phyloP scores from a whole-genome alignment of 2,888 invertebrate species.

The Mythimna impura region DNA sequence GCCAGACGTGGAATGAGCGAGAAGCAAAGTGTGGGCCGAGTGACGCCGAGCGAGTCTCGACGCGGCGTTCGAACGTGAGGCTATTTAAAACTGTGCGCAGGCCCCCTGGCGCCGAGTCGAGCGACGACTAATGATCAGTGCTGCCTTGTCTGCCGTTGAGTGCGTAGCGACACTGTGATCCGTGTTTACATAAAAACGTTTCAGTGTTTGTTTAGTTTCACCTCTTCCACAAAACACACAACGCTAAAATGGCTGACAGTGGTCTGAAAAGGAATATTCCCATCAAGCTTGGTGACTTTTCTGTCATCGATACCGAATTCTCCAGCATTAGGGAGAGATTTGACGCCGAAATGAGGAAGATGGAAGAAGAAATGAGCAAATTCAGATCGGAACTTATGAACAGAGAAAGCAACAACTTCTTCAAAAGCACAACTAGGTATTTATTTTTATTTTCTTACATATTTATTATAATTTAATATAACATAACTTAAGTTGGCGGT shows the following conservation, averaged over 20 bases:
- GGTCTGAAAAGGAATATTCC: constrained; percentile 97
- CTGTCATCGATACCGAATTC: constrained; percentile 99
- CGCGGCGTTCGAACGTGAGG: constrained; percentile 85
- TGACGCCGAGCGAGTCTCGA: constrained; percentile 83
- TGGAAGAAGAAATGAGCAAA: constrained; percentile 99
- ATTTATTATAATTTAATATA: constrained; percentile 33
- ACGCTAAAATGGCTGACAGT: constrained; percentile 94
- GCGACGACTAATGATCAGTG: constrained; percentile 88
- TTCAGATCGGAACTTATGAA: constrained; percentile 98
- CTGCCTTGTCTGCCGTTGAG: constrained; percentile 87
- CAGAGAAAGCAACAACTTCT: constrained; percentile 97
- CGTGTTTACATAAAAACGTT: constrained; percentile 87
- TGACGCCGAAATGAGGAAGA: constrained; percentile 99
- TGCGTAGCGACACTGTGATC: constrained; percentile 83
- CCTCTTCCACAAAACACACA: constrained; percentile 76
- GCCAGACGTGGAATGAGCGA: constrained; percentile 88
- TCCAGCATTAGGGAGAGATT: constrained; percentile 98
- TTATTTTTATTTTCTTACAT: constrained; percentile 69
- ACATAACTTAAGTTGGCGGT: constrained; percentile 14
- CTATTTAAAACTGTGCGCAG: constrained; percentile 91
- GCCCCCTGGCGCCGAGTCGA: constrained; percentile 89
- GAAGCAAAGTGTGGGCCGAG: constrained; percentile 88
- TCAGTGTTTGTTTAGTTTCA: constrained; percentile 89
- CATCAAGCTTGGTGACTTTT: constrained; percentile 97
- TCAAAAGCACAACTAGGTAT: constrained; percentile 97